These are phyloP conservation scores for Tetrax tetrax DNA, from an alignment of 2,113 vertebrate species.

Conservation along the genomic window DNA sequence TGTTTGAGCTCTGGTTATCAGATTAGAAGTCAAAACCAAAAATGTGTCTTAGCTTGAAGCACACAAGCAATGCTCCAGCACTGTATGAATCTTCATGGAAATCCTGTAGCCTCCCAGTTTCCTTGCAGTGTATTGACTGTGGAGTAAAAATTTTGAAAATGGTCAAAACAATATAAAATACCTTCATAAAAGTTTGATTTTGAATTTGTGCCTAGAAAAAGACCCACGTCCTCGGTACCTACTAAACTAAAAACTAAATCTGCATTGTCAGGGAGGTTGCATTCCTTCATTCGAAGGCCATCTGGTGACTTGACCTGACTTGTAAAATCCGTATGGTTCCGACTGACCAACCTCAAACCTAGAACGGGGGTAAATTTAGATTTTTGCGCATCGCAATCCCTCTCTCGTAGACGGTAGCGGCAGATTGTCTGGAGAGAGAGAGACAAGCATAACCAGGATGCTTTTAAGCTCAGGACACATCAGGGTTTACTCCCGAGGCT, in stretches of 20 bases:
- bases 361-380: background rate
- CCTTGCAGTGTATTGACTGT: background rate
- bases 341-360: background rate
- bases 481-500: background rate
- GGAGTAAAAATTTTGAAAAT: background rate
- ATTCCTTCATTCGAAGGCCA: background rate
- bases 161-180: background rate
- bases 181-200: background rate
- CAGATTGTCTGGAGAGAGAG: background rate
- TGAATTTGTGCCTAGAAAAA: background rate
- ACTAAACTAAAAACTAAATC: background rate
- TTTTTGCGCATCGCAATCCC: background rate
- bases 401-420: background rate
- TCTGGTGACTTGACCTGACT: background rate
- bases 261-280: background rate
- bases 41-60: background rate
- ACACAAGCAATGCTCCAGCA: background rate
- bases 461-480: background rate
- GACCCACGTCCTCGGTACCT: background rate
- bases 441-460: background rate
- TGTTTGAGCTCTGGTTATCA: background rate
- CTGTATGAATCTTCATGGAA: accelerated
- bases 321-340: background rate
- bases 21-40: background rate
- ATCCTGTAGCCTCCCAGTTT: background rate